Conservation (phyloP, 2,888 invertebrate species). For the Diloba caeruleocephala region DNA sequence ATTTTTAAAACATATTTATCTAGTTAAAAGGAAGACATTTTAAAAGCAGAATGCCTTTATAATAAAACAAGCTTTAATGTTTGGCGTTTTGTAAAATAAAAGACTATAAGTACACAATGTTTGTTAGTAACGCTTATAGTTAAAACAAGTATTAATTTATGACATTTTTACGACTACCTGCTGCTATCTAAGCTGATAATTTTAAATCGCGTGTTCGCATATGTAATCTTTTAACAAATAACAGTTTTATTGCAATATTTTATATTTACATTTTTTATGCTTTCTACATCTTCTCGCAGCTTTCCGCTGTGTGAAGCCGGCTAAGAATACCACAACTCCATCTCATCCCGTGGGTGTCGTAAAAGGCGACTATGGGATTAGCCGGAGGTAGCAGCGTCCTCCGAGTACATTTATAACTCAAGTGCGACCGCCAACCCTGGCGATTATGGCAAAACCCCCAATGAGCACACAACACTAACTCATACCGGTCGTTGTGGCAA, state of each 20-base stretch:
- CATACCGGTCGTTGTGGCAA: no score
- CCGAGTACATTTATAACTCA: no score
- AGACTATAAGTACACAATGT: slow-evolving; percentile 14
- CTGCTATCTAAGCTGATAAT: slow-evolving; percentile 43
- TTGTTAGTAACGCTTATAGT: slow-evolving; percentile 44
- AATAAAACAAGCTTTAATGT: slow-evolving; percentile 48
- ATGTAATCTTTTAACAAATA: slow-evolving; percentile 24
- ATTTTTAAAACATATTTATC: slow-evolving; percentile 18
- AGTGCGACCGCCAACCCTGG: no score
- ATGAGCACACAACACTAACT: no score
- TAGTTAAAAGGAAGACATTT: slow-evolving; percentile 18
- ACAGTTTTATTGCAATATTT: slow-evolving; percentile 23
- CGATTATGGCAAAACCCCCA: no score
- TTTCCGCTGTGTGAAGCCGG: no score
- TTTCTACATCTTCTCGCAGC: neutral
- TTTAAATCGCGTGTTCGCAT: slow-evolving; percentile 22
- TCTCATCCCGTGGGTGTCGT: no score
- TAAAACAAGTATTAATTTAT: slow-evolving; percentile 48
- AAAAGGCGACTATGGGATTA: no score
- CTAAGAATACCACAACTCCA: no score
- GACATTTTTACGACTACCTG: slow-evolving; percentile 46
- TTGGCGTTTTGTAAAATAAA: slow-evolving; percentile 36
- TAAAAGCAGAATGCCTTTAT: slow-evolving; percentile 33
- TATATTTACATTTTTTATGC: slow-evolving; percentile 11
- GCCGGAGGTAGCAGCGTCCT: no score